Conservation (phyloP, 30 jellyfish, hydroid and myxozoan genomes). For the Rhopilema esculentum region DNA sequence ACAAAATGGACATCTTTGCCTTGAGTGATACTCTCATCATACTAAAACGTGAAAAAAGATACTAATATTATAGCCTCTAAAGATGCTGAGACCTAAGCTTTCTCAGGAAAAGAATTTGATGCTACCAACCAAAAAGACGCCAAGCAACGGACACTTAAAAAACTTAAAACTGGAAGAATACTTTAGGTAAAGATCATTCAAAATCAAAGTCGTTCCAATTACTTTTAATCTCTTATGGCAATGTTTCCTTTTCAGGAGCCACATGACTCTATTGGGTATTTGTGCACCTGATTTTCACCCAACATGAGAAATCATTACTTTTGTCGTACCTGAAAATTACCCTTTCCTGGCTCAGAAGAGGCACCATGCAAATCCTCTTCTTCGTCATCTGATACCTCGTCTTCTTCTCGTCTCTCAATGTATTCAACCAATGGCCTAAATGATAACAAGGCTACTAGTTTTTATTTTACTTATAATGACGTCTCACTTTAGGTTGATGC, state of each 20-base stretch:
- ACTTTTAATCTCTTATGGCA: no score
- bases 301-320: no score
- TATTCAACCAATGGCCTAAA: constrained; percentile 8
- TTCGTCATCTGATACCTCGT: background rate
- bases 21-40: constrained; percentile 63
- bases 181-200: background rate
- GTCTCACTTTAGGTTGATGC: no score
- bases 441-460: background rate
- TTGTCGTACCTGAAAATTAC: background rate
- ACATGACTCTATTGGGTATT: no score
- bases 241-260: no score
- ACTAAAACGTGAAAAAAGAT: constrained; percentile 44
- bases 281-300: no score
- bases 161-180: background rate
- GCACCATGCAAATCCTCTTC: background rate
- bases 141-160: no score
- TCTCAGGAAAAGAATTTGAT: no score
- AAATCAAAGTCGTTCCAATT: no score
- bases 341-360: background rate
- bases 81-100: no score
- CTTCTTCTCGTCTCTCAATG: constrained; percentile 25
- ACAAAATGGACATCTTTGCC: constrained; percentile 86
- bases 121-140: no score
- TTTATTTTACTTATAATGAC: background rate
- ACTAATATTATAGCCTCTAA: background rate